A percentile compares a stretch with the other conserved stretches of the same genome.
Conservation (phyloP, 2,888 invertebrate genomes). For the Athalia cordata region DNA sequence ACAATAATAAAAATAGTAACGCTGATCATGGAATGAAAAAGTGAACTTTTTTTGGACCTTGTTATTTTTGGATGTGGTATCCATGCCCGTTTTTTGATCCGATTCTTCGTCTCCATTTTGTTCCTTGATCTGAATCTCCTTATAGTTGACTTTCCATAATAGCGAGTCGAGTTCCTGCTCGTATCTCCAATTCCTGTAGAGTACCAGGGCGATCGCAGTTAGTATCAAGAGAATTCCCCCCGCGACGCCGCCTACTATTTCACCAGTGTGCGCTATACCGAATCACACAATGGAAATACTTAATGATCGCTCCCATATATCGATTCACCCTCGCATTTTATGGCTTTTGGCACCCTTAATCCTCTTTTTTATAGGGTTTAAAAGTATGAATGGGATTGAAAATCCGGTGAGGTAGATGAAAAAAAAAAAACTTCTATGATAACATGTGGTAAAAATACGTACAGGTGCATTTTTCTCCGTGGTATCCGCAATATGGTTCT, state of each 20-base stretch:
- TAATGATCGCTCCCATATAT: not conserved
- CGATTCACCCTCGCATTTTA: not conserved
- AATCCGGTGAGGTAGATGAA: not conserved
- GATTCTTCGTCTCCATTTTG: constrained; percentile 73
- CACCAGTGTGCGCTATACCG: constrained; percentile 84
- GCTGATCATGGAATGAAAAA: not conserved
- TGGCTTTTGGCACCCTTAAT: no score
- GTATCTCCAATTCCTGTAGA: constrained; percentile 94
- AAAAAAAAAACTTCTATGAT: not conserved
- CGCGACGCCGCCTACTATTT: constrained; percentile 87
- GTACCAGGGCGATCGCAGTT: constrained; percentile 83
- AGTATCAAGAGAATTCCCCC: constrained; percentile 85
- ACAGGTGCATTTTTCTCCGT: constrained; percentile 93
- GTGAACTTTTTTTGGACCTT: constrained; percentile 56
- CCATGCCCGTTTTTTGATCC: constrained; percentile 60
- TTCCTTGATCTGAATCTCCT: constrained; percentile 87
- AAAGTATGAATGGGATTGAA: no score
- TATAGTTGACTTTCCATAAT: constrained; percentile 95
- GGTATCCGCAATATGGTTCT: constrained; percentile 92
- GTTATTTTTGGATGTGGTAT: constrained; percentile 56
- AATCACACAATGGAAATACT: constrained; percentile 30
- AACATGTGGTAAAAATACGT: constrained; percentile 73
- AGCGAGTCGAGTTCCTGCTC: constrained; percentile 95
- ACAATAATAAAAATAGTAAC: not conserved
- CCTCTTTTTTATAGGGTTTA: no score